phyloP scores from a whole-genome alignment of 2,888 invertebrate species.

The Tinea pellionella region DNA sequence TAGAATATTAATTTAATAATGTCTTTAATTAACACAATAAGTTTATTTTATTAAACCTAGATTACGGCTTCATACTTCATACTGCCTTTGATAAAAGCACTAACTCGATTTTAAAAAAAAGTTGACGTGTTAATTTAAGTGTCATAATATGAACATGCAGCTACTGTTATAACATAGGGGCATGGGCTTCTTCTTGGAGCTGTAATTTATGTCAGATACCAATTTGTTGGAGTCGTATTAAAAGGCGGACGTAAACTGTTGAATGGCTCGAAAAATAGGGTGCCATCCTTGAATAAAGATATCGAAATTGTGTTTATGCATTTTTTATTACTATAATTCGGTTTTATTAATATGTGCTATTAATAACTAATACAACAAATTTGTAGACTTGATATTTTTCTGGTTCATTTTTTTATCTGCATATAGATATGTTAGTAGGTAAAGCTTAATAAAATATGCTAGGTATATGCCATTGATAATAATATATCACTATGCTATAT shows the following conservation, averaged over 20 bases:
- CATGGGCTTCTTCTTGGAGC: constrained; percentile 41
- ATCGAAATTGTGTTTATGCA: constrained; percentile 22
- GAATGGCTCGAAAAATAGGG: constrained; percentile 62
- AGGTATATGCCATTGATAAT: no score
- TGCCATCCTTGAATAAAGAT: constrained; percentile 35
- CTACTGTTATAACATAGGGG: constrained; percentile 24
- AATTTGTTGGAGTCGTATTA: constrained; percentile 61
- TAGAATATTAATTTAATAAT: no score
- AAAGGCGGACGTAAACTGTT: constrained; percentile 58
- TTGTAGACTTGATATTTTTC: no score
- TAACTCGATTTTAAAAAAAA: no score
- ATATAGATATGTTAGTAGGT: no score
- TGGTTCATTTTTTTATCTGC: no score
- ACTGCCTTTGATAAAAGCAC: no score
- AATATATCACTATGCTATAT: no score
- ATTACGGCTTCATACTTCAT: no score
- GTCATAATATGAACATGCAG: background rate
- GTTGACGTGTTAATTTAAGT: background rate
- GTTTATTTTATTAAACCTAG: no score
- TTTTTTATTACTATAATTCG: background rate
- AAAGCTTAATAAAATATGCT: no score
- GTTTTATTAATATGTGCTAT: background rate
- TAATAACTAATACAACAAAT: background rate
- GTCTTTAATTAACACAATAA: no score
- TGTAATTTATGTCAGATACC: constrained; percentile 59